These are phyloP conservation scores for Limnephilus lunatus DNA, from an alignment of 2,888 invertebrate genomes.

Conservation along the genomic window DNA sequence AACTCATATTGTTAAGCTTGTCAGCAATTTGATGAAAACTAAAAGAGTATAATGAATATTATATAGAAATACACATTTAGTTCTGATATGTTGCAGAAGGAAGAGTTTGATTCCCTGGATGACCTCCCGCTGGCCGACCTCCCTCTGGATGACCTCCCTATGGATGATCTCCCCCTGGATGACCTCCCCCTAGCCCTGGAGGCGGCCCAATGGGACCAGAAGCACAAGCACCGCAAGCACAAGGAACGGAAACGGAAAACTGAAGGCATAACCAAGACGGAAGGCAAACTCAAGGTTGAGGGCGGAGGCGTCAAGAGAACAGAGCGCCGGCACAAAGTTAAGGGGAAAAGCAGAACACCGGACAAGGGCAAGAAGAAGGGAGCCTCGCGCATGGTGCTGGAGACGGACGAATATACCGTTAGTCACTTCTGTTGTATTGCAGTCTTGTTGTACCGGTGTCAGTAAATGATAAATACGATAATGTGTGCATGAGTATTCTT, in stretches of 20 bases:
- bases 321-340: not conserved
- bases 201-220: not conserved
- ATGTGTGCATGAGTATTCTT: not conserved
- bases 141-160: not conserved
- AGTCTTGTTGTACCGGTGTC: not conserved
- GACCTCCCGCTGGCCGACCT: slow-evolving; percentile 4
- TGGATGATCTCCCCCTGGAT: not conserved
- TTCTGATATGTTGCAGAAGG: not conserved
- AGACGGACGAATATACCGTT: slow-evolving; percentile 72
- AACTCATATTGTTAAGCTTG: no score
- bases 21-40: no score
- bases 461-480: not conserved
- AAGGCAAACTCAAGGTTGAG: not conserved
- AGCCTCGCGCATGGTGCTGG: slow-evolving; percentile 74
- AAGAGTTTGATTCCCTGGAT: not conserved
- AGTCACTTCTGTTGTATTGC: not conserved
- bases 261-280: not conserved
- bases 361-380: slow-evolving; percentile 14
- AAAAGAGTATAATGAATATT: no score
- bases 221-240: slow-evolving; percentile 36
- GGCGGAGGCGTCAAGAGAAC: not conserved
- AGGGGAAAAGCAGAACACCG: not conserved
- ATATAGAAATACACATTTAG: not conserved
- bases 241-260: not conserved
- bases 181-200: not conserved